Percentiles rank a stretch among this genome's conserved stretches.
Conservation (phyloP, 2,113 vertebrate species). For the Chrysochloris asiatica region DNA sequence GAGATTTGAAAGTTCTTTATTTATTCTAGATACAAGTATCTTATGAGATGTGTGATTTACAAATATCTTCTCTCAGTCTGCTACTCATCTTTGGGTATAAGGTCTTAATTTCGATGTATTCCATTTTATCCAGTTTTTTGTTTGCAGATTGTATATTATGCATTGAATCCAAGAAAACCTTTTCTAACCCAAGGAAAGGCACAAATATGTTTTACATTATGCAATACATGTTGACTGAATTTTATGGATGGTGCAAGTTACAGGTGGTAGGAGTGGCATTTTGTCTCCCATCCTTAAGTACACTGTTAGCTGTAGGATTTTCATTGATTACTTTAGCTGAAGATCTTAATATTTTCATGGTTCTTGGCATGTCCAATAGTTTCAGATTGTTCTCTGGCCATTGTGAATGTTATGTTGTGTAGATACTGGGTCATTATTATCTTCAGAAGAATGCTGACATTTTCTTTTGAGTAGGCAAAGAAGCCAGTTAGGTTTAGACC, state of each 20-base stretch:
- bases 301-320: not conserved
- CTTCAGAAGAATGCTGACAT: not conserved
- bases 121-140: not conserved
- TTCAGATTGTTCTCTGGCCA: not conserved
- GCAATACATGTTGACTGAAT: not conserved
- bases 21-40: not conserved
- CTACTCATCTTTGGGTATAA: not conserved
- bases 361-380: not conserved
- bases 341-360: not conserved
- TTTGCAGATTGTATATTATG: not conserved
- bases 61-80: not conserved
- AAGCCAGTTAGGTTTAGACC: not conserved
- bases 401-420: not conserved
- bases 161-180: not conserved
- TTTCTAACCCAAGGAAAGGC: not conserved
- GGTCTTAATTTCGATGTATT: slow-evolving; percentile 29
- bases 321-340: not conserved
- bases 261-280: not conserved
- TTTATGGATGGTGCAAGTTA: not conserved
- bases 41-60: not conserved
- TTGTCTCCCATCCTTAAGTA: not conserved
- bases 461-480: not conserved
- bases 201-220: slow-evolving; percentile 17
- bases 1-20: slow-evolving; percentile 10
- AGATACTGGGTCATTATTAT: not conserved